Base-by-base conservation (phyloP, 2,113 vertebrate species). In the Plestiodon gilberti region DNA sequence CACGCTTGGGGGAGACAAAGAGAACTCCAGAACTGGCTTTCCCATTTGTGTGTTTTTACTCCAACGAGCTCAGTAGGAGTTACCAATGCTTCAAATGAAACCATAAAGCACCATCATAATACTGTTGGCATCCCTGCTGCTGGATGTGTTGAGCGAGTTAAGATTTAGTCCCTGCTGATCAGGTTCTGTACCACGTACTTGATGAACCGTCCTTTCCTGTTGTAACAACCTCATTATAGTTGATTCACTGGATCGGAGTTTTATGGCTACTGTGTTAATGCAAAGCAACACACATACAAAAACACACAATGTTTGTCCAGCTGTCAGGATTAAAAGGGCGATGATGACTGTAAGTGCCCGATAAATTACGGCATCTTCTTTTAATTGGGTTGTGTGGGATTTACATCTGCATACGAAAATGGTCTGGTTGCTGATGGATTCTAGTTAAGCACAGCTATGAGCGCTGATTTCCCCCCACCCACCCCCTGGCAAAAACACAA, bases 341-440 rank as follows among this genome's bases (percentile, higher is more conserved):
- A 74, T 81, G 78, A 81, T 55, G 78, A 81, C 78, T 74, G 81
- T 86, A 74, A 86, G 40, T 86, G 57, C 85, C 15, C 3, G 78
- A 33, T 74, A 81, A 86, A 81, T 75, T 81, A 86, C 64, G 69
- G 43, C 52, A 81, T 55, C 85, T 74, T 74, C n/a, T 43, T 81
- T 81, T 81, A 86, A 64, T 81, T 81, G 57, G 69, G 59, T 64
- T 75, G 30, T 48, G 59, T 64, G 71, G 38, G 38, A 38, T 64
- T 74, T 64, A 48, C 57, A 84, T 75, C n/a, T 65, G 59, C 78
- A 81, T 62, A 81, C 38, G 40, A 74, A 64, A 23, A 30, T n/a
- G 18, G 40, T 14, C n/a, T 22, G 22, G 69, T 13, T 30, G 9
- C 43, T 64, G 40, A 74, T 52, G 33, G 78, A 75, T 64, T 81